These are phyloP conservation scores for Motacilla alba DNA, from an alignment of 2,113 vertebrate species.

Conservation along the genomic window DNA sequence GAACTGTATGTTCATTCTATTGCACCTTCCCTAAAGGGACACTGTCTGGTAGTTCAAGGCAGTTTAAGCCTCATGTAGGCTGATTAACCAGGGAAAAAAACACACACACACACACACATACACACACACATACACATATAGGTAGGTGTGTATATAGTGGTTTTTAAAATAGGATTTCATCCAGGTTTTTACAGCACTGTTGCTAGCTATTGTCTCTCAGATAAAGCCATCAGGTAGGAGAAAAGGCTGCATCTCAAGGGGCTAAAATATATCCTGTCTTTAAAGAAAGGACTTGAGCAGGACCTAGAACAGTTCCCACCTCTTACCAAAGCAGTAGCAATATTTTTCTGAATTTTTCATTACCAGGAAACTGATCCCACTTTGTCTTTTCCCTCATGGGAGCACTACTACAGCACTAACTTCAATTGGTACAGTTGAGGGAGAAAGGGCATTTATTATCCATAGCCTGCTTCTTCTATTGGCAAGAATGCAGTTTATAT, in stretches of 20 bases:
- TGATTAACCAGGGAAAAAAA: conserved; percentile 36
- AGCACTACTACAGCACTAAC: not conserved
- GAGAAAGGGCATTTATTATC: not conserved
- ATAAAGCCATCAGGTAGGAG: conserved; percentile 22
- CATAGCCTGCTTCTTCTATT: not conserved
- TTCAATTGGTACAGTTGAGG: not conserved
- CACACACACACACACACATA: not conserved
- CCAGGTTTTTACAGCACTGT: not conserved
- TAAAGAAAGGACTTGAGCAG: not conserved
- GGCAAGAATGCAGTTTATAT: not conserved
- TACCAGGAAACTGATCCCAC: not conserved
- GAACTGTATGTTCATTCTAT: conserved; percentile 65
- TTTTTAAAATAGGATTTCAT: not conserved
- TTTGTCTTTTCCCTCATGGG: not conserved
- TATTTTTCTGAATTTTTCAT: not conserved
- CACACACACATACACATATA: not conserved
- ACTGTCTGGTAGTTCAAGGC: conserved; percentile 60
- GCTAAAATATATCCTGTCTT: not conserved
- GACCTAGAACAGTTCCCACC: not conserved
- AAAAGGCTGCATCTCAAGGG: not conserved
- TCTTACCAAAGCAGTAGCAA: not conserved
- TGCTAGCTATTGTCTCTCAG: not conserved
- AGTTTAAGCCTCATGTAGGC: conserved; percentile 48
- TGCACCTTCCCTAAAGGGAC: conserved; percentile 67
- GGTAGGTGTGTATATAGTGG: not conserved